A percentile compares a stretch with the other conserved stretches of the same genome.
Evolutionary conservation across 2,888 invertebrate genomes (phyloP).

Genomic region (Desoria tigrina): DNA sequence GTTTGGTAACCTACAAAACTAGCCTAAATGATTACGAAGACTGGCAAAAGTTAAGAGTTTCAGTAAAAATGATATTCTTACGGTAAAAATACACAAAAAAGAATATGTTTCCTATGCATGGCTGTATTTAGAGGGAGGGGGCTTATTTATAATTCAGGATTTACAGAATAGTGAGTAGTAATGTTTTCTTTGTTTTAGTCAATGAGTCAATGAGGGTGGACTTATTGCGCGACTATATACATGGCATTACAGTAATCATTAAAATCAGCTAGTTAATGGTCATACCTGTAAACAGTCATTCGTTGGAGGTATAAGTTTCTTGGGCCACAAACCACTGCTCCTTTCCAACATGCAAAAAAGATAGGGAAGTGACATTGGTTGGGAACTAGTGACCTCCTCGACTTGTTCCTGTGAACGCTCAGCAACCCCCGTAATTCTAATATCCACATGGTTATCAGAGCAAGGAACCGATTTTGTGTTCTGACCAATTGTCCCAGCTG

Average conservation of each 20-base stretch:
- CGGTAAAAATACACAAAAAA: neutral
- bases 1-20: too few species aligned
- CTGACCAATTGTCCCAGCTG: conserved; percentile 4
- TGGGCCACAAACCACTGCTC: conserved; percentile 36
- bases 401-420: conserved; percentile 43
- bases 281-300: conserved; percentile 31
- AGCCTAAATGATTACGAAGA: too few species aligned
- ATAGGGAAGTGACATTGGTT: conserved; percentile 31
- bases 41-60: too few species aligned
- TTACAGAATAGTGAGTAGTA: too few species aligned
- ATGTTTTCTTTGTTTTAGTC: too few species aligned
- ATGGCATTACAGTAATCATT: neutral
- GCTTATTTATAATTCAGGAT: too few species aligned
- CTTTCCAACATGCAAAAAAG: conserved; percentile 42
- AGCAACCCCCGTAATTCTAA: conserved; percentile 37
- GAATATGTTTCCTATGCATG: too few species aligned
- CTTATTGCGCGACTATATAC: too few species aligned
- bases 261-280: neutral
- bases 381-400: conserved; percentile 12
- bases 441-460: conserved; percentile 32
- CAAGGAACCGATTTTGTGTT: conserved; percentile 30
- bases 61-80: neutral
- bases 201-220: too few species aligned
- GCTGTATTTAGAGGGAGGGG: too few species aligned
- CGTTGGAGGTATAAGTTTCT: conserved; percentile 46